phyloP scores from a whole-genome alignment of 2,888 invertebrate species.

The Noctua janthe region DNA sequence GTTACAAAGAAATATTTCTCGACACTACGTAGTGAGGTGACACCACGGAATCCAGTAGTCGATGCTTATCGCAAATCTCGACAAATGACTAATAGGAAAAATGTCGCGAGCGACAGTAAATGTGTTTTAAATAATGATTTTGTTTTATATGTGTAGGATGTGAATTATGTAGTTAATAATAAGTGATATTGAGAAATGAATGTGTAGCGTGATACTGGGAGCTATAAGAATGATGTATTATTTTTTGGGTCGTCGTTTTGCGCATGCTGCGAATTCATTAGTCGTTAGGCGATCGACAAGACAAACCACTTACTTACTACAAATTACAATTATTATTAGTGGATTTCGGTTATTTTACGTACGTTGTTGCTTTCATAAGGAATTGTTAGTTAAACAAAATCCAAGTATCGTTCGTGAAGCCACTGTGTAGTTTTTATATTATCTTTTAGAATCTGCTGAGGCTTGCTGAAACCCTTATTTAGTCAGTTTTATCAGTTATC shows the following conservation, averaged over 20 bases:
- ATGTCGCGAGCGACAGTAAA: slow-evolving; percentile 65
- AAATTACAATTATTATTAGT: not conserved
- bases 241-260: slow-evolving; percentile 27
- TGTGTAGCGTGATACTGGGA: slow-evolving; percentile 36
- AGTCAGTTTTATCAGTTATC: not conserved
- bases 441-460: not conserved
- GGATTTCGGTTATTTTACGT: not conserved
- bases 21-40: slow-evolving; percentile 68
- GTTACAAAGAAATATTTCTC: slow-evolving; percentile 68
- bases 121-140: slow-evolving; percentile 67
- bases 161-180: slow-evolving; percentile 59
- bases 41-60: slow-evolving; percentile 77
- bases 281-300: not conserved
- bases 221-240: slow-evolving; percentile 32
- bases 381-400: not conserved
- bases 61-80: slow-evolving; percentile 71
- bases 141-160: slow-evolving; percentile 65
- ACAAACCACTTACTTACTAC: not conserved
- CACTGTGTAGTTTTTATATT: not conserved
- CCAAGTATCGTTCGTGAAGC: not conserved
- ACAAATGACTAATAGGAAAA: slow-evolving; percentile 75
- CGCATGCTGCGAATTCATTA: slow-evolving; percentile 3
- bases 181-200: slow-evolving; percentile 47
- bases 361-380: not conserved
- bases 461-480: not conserved